Percentiles rank a stretch among this genome's conserved stretches.
phyloP scores from a whole-genome alignment of 2,888 invertebrate genomes.

The Amphiduros pacificus region DNA sequence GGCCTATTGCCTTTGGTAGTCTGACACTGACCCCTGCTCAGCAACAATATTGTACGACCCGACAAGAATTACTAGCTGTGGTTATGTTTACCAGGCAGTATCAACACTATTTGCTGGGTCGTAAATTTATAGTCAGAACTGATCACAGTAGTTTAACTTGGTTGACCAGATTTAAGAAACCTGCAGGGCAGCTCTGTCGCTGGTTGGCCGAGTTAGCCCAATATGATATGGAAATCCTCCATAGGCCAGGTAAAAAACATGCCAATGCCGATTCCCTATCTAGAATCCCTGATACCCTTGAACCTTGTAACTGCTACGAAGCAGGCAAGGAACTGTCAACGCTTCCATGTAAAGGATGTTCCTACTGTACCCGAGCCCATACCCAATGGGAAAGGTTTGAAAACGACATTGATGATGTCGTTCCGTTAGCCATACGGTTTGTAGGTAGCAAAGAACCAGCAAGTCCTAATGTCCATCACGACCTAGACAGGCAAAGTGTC shows the following conservation, averaged over 20 bases:
- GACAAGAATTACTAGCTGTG: background rate
- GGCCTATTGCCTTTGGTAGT: background rate
- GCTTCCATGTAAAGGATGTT: background rate
- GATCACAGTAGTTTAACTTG: background rate
- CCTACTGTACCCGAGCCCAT: background rate
- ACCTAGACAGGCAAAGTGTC: no score
- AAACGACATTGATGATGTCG: background rate
- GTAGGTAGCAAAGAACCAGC: background rate
- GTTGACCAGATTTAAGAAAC: background rate
- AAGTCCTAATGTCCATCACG: no score
- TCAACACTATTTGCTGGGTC: background rate
- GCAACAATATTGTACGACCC: background rate
- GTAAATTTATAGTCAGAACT: background rate
- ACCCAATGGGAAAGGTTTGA: background rate
- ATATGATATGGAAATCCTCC: background rate
- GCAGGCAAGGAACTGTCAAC: background rate
- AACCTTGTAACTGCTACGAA: background rate
- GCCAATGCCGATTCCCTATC: conserved; percentile 2
- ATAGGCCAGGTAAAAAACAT: background rate
- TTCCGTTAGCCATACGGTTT: background rate
- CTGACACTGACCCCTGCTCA: background rate
- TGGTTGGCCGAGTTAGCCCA: background rate
- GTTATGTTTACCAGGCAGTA: background rate
- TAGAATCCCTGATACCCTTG: background rate
- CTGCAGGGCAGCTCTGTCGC: background rate